A percentile compares a stretch with the other conserved stretches of the same genome.
Evolutionary conservation across 2,888 invertebrate species (phyloP).

Genomic region (Caenorhabditis angaria): DNA sequence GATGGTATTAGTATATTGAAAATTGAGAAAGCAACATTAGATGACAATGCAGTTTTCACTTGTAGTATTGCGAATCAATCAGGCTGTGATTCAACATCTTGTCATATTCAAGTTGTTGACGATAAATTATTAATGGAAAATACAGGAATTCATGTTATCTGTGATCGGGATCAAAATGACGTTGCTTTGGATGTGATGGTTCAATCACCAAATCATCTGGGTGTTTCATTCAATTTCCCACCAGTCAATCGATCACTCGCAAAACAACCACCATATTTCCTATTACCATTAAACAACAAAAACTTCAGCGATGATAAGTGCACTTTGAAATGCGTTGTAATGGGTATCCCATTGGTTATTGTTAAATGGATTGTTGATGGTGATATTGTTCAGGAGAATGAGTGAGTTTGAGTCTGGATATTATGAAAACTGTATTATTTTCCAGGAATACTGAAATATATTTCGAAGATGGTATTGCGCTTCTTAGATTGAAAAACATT

Average conservation of each 20-base stretch:
- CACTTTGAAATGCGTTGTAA: conserved; percentile 66
- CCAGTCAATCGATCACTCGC: conserved; percentile 27
- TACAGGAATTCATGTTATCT: conserved; percentile 55
- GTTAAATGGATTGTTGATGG: conserved; percentile 69
- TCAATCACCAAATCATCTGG: conserved; percentile 44
- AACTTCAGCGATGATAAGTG: conserved; percentile 14
- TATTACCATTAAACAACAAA: conserved; percentile 29
- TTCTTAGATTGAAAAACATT: conserved; percentile 41
- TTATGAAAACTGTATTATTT: neutral
- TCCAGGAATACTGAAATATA: conserved; percentile 43
- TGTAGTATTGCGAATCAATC: conserved; percentile 85
- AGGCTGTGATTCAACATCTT: conserved; percentile 81
- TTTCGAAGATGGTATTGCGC: conserved; percentile 59
- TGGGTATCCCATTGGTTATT: conserved; percentile 71
- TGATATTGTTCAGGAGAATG: conserved; percentile 24
- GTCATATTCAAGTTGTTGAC: conserved; percentile 55
- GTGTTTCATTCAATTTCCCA: conserved; percentile 28
- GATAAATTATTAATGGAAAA: conserved; percentile 49
- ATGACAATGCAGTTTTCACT: conserved; percentile 82
- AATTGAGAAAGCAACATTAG: conserved; percentile 76
- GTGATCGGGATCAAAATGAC: conserved; percentile 58
- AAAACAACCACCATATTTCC: conserved; percentile 41
- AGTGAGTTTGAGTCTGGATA: conserved; percentile 7
- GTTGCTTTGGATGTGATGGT: conserved; percentile 60
- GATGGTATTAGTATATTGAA: conserved; percentile 65